Evolutionary conservation across 2,797 vertebrate genomes (phyloP).

Genomic region (Zalophus californianus): DNA sequence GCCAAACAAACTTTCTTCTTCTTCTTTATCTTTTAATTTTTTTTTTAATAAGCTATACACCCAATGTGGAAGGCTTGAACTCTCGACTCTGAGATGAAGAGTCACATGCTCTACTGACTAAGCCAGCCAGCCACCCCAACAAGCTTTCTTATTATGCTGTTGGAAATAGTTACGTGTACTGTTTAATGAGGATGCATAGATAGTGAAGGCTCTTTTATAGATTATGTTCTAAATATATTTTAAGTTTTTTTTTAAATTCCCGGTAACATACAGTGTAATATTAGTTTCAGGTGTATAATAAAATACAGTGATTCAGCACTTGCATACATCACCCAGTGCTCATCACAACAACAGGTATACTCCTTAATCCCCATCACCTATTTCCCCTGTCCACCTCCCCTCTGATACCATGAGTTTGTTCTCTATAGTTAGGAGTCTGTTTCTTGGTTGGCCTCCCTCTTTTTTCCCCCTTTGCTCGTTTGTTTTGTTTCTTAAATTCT

Average conservation of each 20-base stretch:
- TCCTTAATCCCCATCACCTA: neutral
- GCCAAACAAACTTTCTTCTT: neutral
- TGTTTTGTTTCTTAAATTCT: neutral
- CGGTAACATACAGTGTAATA: neutral
- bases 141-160: conserved; percentile 9
- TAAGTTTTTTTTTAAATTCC: neutral
- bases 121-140: neutral
- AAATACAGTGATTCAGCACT: neutral
- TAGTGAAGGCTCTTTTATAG: neutral
- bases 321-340: neutral
- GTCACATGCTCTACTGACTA: neutral
- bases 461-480: neutral
- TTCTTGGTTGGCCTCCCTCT: neutral
- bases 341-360: neutral
- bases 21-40: neutral
- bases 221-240: neutral
- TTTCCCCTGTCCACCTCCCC: neutral
- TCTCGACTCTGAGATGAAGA: neutral
- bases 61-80: neutral
- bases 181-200: conserved; percentile 47
- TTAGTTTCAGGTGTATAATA: neutral
- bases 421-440: neutral
- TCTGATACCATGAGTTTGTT: neutral
- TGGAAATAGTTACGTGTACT: conserved; percentile 9
- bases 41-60: neutral